These are phyloP conservation scores for Leptoclinus maculatus DNA, from an alignment of 2,797 vertebrate species.

Conservation along the genomic window DNA sequence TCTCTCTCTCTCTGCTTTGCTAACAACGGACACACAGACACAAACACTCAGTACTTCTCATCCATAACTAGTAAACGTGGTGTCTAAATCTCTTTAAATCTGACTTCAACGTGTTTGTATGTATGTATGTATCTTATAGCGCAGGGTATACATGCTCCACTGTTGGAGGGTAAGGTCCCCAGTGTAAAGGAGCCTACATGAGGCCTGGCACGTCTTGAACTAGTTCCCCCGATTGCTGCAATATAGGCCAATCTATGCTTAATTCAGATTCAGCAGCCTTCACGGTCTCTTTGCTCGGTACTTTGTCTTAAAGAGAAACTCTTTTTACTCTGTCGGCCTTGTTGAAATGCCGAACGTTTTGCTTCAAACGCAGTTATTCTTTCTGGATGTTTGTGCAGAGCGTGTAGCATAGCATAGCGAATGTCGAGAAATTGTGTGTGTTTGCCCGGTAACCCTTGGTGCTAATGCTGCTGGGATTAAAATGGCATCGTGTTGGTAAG, in stretches of 20 bases:
- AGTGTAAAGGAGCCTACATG: conserved; percentile 64
- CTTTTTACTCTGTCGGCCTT: conserved; percentile 19
- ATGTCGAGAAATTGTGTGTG: conserved; percentile 55
- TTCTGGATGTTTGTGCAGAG: conserved; percentile 42
- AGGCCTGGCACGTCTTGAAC: conserved; percentile 75
- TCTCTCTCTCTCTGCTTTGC: neutral
- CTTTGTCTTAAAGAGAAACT: conserved; percentile 69
- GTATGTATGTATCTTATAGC: neutral
- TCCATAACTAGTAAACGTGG: conserved; percentile 4
- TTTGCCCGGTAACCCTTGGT: conserved; percentile 74
- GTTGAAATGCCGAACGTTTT: conserved; percentile 41
- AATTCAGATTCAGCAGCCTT: conserved; percentile 79
- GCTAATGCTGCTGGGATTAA: conserved; percentile 76
- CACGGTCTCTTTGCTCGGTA: conserved; percentile 50
- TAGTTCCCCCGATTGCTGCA: conserved; percentile 71
- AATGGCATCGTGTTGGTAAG: conserved; percentile 80
- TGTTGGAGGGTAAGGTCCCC: conserved; percentile 45
- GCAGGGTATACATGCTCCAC: conserved; percentile 1
- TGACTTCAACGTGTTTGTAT: neutral
- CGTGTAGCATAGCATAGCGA: conserved; percentile 38
- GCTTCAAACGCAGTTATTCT: conserved; percentile 32
- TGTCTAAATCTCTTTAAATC: too few species aligned
- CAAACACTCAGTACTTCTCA: conserved; percentile 5
- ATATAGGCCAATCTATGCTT: conserved; percentile 87
- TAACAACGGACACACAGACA: neutral